Evolutionary conservation across 1,140 invertebrate genomes (phyloP), one percentile per base, ranked within the genome.

Genomic region (Achatina immaculata): DNA sequence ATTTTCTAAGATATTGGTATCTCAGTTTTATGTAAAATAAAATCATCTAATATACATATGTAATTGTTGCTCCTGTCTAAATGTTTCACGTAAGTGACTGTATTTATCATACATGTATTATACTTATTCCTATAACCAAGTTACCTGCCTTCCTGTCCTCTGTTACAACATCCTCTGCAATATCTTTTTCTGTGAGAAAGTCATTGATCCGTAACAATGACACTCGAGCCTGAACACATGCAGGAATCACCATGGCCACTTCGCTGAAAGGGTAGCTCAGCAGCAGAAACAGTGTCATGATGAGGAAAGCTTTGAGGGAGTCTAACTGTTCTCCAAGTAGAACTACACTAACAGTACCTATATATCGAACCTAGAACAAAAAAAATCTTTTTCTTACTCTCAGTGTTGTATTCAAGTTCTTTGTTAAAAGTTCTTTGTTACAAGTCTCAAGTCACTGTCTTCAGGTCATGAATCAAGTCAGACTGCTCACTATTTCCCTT

Each of bases 161-260:
- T 21, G 1, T 58, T 28, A 77, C 74, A 77, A 77, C 51, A 40
- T 77, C 55, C 6, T 77, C 55, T 3, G 74, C 31, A 77, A 77
- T 77, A 51, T 77, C 55, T 62, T 62, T 51, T 1, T 42, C 34
- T 1, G 24, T 58, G 2, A 77, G 21, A 40, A 77, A 77, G 21
- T 77, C 51, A 4, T 36, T 40, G 36, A 77, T 36, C 38, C 58
- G 48, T 62, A 16, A 55, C 0, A 77, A 24, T 1, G 74, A 36
- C 21, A 42, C 74, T 28, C 38, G 24, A 11, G 74, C 48, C 51
- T 77, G 51, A 7, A 77, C 48, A 36, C 28, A 62, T 3, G 31
- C n/a, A 40, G 74, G 74, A 24, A 77, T 6, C 36, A 77, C 36
- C n/a, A 62, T 16, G 3, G 74, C 28, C 42, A 77, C 2, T 16